Conservation (phyloP, 2,797 vertebrate species). For the Enteromius unitaeniatus region DNA sequence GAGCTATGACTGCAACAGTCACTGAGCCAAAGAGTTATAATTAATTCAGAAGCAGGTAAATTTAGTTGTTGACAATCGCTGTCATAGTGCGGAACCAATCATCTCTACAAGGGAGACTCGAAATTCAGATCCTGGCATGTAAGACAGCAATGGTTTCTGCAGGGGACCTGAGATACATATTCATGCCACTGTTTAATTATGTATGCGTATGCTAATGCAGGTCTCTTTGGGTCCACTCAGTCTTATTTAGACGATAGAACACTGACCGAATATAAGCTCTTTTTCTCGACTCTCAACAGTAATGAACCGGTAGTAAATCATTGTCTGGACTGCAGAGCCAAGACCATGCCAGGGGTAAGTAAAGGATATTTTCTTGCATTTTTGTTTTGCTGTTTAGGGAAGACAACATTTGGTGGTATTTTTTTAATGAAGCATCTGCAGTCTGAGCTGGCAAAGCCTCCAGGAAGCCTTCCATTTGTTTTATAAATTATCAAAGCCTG, state of each 20-base stretch:
- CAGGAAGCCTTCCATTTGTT: not conserved
- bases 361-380: not conserved
- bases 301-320: not conserved
- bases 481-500: slow-evolving; percentile 1
- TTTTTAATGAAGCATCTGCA: not conserved
- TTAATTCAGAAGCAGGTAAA: slow-evolving; percentile 24
- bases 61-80: slow-evolving; percentile 30
- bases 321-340: not conserved
- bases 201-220: slow-evolving; percentile 54
- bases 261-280: slow-evolving; percentile 5
- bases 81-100: slow-evolving; percentile 15
- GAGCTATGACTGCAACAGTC: slow-evolving; percentile 7
- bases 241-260: slow-evolving; percentile 32
- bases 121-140: slow-evolving; percentile 9
- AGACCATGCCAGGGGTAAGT: not conserved
- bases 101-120: slow-evolving; percentile 1
- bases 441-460: not conserved
- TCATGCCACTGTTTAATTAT: slow-evolving; percentile 49
- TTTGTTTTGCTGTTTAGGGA: not conserved
- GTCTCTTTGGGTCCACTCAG: slow-evolving; percentile 18
- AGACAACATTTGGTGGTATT: not conserved
- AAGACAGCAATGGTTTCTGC: slow-evolving; percentile 24
- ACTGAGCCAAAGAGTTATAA: not conserved
- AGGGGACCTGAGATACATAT: slow-evolving; percentile 23
- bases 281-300: slow-evolving; percentile 8